Evolutionary conservation across 37 sponge, comb jelly and placozoan genomes (phyloP).

Genomic region (Cladorhizidae sp.): DNA sequence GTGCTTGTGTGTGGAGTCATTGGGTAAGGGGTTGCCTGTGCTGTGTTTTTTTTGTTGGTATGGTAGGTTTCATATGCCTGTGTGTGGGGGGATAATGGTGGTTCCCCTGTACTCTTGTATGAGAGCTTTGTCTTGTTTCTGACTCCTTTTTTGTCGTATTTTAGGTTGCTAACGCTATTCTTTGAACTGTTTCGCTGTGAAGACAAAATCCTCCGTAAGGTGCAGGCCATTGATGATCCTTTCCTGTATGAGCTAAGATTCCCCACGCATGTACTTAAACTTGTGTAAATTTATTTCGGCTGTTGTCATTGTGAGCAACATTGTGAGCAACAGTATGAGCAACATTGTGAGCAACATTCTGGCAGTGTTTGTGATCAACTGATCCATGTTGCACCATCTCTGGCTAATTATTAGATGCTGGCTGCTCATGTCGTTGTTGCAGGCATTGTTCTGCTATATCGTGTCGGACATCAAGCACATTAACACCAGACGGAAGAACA

Average conservation of each 20-base stretch:
- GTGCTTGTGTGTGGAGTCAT: too few relatives aligned
- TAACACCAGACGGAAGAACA: slow-evolving; percentile 81
- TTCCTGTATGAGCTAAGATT: background rate
- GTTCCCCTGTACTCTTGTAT: background rate
- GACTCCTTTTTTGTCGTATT: background rate
- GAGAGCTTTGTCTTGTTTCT: background rate
- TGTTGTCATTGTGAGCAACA: too few relatives aligned
- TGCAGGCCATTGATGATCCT: slow-evolving; percentile 10
- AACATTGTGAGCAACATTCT: too few relatives aligned
- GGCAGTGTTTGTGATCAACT: too few relatives aligned
- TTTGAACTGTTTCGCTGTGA: slow-evolving; percentile 89
- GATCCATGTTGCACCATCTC: too few relatives aligned
- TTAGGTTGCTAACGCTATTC: slow-evolving; percentile 78
- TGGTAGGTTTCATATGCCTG: too few relatives aligned
- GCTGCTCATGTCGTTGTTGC: too few relatives aligned
- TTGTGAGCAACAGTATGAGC: too few relatives aligned
- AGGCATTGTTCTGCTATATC: slow-evolving; percentile 81
- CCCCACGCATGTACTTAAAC: background rate
- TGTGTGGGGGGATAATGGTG: background rate
- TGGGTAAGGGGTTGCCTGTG: too few relatives aligned
- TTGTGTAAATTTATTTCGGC: background rate
- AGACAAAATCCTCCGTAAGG: slow-evolving; percentile 83
- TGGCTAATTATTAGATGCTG: too few relatives aligned
- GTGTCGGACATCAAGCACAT: slow-evolving; percentile 86
- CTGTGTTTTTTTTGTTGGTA: too few relatives aligned